Evolutionary conservation across 1,140 invertebrate species (phyloP).

Genomic region (Drosophila lowei): DNA sequence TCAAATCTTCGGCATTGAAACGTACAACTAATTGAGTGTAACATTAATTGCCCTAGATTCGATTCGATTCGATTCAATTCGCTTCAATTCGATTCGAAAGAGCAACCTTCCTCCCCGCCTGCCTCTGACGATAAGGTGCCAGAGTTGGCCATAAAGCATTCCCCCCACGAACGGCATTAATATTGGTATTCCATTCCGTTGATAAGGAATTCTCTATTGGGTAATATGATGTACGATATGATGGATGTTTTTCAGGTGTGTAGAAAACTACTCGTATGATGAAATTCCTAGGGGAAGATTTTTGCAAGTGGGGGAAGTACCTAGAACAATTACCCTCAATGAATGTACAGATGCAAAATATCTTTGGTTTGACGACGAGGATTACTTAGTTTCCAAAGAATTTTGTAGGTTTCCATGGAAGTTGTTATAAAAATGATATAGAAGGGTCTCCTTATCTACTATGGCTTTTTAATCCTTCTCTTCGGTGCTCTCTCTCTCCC

Average conservation of each 20-base stretch:
- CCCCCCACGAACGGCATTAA: slow-evolving; percentile 21
- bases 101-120: neutral
- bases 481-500: too few relatives aligned
- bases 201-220: slow-evolving; percentile 31
- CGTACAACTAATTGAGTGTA: slow-evolving; percentile 40
- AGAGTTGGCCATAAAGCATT: slow-evolving; percentile 30
- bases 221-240: slow-evolving; percentile 46
- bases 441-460: too few relatives aligned
- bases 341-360: too few relatives aligned
- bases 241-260: slow-evolving; percentile 18
- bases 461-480: too few relatives aligned
- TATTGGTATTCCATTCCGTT: neutral
- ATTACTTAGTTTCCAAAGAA: too few relatives aligned
- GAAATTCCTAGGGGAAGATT: too few relatives aligned
- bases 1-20: slow-evolving; percentile 43
- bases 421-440: too few relatives aligned
- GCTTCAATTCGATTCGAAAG: slow-evolving; percentile 27
- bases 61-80: slow-evolving; percentile 29
- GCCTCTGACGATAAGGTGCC: slow-evolving; percentile 15
- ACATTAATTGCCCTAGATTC: slow-evolving; percentile 42
- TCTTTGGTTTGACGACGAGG: too few relatives aligned
- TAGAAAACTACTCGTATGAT: neutral
- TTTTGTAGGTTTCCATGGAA: too few relatives aligned
- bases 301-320: too few relatives aligned
- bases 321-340: too few relatives aligned